phyloP scores from a whole-genome alignment of 1,140 invertebrate species.

The Ptiloglossa arizonensis region DNA sequence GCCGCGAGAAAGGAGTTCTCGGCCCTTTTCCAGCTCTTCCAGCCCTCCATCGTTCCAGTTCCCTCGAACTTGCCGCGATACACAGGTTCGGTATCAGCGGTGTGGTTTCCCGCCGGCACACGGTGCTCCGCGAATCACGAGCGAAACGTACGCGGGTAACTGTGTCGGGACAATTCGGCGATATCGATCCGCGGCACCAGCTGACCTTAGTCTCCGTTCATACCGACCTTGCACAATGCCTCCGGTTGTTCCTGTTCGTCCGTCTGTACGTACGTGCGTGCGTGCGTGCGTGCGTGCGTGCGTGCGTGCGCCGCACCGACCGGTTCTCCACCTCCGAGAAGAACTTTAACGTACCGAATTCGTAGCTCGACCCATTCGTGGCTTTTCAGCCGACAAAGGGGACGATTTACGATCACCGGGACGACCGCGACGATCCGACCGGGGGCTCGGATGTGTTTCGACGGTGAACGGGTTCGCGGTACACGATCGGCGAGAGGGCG shows the following conservation, averaged over 20 bases:
- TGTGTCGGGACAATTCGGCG: conserved; percentile 27
- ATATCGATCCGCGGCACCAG: conserved; percentile 65
- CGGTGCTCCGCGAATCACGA: background rate
- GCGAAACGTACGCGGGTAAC: background rate
- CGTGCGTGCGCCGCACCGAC: background rate
- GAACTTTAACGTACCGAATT: background rate
- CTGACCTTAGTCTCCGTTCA: conserved; percentile 60
- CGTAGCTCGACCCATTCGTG: background rate
- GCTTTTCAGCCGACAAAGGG: background rate
- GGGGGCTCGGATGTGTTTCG: too few species aligned
- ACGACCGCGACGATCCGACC: too few species aligned
- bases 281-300: too few species aligned
- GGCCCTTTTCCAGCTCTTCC: conserved; percentile 58
- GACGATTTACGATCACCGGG: too few species aligned
- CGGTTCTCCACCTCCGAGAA: conserved; percentile 20
- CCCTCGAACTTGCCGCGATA: too few species aligned
- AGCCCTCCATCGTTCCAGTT: conserved; percentile 53
- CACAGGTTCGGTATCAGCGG: too few species aligned
- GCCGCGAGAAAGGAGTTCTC: conserved; percentile 58
- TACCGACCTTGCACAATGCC: conserved; percentile 53
- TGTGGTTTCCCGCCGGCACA: background rate
- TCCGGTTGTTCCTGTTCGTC: background rate
- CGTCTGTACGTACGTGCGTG: too few species aligned
- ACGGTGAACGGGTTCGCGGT: too few species aligned
- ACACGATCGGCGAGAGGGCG: too few species aligned